phyloP scores from a whole-genome alignment of 2,888 invertebrate species.

The Bellardia bayeri region DNA sequence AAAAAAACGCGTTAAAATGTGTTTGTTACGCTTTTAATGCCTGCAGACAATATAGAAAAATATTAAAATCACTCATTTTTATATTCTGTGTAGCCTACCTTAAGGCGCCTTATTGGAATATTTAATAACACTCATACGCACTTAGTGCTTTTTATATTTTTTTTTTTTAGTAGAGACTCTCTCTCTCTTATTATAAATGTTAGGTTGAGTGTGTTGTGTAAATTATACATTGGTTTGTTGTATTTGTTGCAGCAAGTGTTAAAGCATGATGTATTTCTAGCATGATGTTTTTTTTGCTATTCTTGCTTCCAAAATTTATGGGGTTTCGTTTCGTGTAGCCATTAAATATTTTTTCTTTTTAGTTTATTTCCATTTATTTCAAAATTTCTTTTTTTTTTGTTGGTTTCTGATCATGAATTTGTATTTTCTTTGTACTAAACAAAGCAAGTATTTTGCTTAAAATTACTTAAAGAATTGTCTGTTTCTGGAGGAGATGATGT shows the following conservation, averaged over 20 bases:
- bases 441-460: slow-evolving; percentile 1
- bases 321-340: slow-evolving; percentile 13
- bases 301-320: slow-evolving; percentile 24
- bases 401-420: background rate
- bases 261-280: slow-evolving; percentile 10
- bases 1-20: slow-evolving; percentile 47
- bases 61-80: slow-evolving; percentile 61
- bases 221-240: background rate
- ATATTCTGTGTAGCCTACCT: slow-evolving; percentile 58
- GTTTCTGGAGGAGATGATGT: slow-evolving; percentile 13
- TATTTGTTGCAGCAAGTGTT: slow-evolving; percentile 4
- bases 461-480: slow-evolving; percentile 13
- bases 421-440: background rate
- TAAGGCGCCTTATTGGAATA: slow-evolving; percentile 50
- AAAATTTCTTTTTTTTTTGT: background rate
- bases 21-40: slow-evolving; percentile 43
- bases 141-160: no score
- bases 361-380: background rate
- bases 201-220: slow-evolving; percentile 8
- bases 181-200: background rate
- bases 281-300: background rate
- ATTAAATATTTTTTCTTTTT: slow-evolving; percentile 20
- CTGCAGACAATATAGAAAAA: slow-evolving; percentile 56
- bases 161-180: no score
- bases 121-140: background rate